Base-by-base conservation (phyloP, 2,113 vertebrate genomes). In the Notothenia rossii region DNA sequence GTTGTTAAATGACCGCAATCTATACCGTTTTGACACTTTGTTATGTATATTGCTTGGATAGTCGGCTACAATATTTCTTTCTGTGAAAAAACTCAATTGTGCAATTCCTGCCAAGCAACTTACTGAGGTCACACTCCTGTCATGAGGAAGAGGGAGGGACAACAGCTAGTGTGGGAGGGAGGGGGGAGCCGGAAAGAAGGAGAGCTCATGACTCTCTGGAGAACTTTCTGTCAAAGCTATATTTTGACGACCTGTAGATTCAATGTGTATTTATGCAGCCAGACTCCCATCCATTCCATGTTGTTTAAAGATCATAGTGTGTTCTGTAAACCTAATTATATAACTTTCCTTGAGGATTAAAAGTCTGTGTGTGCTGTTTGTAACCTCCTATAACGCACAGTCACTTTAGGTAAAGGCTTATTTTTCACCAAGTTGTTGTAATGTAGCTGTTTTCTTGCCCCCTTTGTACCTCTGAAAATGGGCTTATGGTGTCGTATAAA, bases 241-340 rank as follows among this genome's bases (percentile, higher is more conserved):
- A 83, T 87, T 87, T 89, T 82, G 69, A 88, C 45, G 18, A 72
- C 36, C 54, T 11, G 1, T 22, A 10, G 75, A 91, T 77, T 92
- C 84, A 85, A 65, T 79, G 82, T 69, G 43, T 77, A 77, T 86
- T 90, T 88, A 55, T 79, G 45, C 40, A 60, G 55, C 76, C 56
- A 59, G 51, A n/a, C 40, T 63, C 22, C 29, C 3, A 72, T 64
- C 59, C 17, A 49, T 60, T 72, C 60, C 63, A 3, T 66, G 55
- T 14, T 69, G 50, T 76, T 84, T 56, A 25, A 29, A 15, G 59
- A 62, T 53, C 17, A 61, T 20, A 68, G 67, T 74, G 45, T 53
- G 13, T 55, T 66, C 9, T 61, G 17, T 83, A 79, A 80, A 66
- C 48, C 11, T n/a, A 75, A 81, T 83, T 81, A 53, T 51, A 5